Conservation (phyloP, 2,113 vertebrate species). For the Menidia beryllina region DNA sequence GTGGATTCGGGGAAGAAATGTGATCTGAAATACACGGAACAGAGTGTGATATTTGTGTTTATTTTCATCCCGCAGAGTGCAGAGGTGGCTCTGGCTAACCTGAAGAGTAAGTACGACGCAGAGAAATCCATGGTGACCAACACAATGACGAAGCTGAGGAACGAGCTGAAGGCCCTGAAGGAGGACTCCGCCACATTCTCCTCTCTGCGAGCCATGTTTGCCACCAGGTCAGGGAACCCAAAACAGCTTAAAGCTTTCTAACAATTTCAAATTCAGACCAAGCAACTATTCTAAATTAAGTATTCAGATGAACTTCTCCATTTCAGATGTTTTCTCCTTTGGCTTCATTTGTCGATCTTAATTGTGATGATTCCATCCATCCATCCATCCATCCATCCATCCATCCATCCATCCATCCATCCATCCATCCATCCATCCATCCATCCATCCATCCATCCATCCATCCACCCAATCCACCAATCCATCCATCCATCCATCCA, state of each 20-base stretch:
- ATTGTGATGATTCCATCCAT: no score
- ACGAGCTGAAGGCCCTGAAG: constrained; percentile 96
- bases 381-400: no score
- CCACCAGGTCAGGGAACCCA: constrained; percentile 89
- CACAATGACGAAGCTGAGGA: constrained; percentile 97
- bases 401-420: no score
- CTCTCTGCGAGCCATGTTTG: constrained; percentile 96
- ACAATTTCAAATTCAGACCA: background rate
- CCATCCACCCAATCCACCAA: no score
- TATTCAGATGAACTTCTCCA: no score
- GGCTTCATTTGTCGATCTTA: no score
- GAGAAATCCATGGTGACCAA: constrained; percentile 97
- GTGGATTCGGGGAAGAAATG: no score
- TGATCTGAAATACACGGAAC: no score
- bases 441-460: no score
- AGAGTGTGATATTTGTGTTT: background rate
- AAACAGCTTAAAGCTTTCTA: background rate
- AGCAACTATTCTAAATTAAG: background rate
- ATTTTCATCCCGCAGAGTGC: constrained; percentile 84
- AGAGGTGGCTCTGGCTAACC: constrained; percentile 92
- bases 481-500: no score
- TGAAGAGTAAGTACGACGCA: constrained; percentile 97
- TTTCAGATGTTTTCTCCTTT: no score
- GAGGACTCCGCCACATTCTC: constrained; percentile 99
- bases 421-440: no score